A percentile compares a stretch with the other conserved stretches of the same genome.
These are phyloP conservation scores for Leptothorax acervorum DNA, from an alignment of 2,888 invertebrate genomes.

Conservation along the genomic window DNA sequence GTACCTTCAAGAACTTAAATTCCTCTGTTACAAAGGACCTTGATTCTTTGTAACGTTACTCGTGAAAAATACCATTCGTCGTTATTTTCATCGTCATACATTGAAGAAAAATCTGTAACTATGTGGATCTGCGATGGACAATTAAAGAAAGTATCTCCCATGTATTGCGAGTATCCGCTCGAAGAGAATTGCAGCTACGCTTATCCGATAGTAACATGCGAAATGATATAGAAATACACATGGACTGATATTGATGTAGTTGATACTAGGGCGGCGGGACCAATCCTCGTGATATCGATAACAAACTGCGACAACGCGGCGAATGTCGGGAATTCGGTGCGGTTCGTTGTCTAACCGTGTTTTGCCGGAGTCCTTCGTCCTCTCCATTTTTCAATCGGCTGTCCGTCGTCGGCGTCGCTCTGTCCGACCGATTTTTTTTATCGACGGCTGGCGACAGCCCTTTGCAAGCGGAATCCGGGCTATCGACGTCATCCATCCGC, in stretches of 20 bases:
- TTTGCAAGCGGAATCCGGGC: slow-evolving; percentile 51
- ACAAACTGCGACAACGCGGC: slow-evolving; percentile 30
- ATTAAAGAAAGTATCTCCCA: not conserved
- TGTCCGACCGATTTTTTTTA: slow-evolving; percentile 41
- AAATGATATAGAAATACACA: not conserved
- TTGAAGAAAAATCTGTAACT: too few species aligned
- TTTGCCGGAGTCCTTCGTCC: slow-evolving; percentile 36
- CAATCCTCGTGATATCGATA: slow-evolving; percentile 26
- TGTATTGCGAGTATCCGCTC: not conserved
- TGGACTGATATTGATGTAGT: not conserved
- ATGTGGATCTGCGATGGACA: not conserved
- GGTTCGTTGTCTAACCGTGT: slow-evolving; percentile 34
- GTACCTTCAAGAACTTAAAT: not conserved
- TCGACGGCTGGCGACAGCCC: slow-evolving; percentile 13
- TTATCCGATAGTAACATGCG: not conserved
- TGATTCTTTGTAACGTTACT: not conserved
- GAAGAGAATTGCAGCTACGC: not conserved
- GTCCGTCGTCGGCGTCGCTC: slow-evolving; percentile 43
- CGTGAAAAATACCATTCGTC: not conserved
- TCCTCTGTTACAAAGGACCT: not conserved
- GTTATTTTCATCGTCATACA: not conserved
- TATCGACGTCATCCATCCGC: slow-evolving; percentile 54
- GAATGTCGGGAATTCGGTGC: slow-evolving; percentile 24
- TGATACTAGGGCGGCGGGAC: not conserved
- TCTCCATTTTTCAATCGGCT: slow-evolving; percentile 57